These are phyloP conservation scores for Staurois parvus DNA, from an alignment of 2,797 vertebrate genomes.

Conservation along the genomic window DNA sequence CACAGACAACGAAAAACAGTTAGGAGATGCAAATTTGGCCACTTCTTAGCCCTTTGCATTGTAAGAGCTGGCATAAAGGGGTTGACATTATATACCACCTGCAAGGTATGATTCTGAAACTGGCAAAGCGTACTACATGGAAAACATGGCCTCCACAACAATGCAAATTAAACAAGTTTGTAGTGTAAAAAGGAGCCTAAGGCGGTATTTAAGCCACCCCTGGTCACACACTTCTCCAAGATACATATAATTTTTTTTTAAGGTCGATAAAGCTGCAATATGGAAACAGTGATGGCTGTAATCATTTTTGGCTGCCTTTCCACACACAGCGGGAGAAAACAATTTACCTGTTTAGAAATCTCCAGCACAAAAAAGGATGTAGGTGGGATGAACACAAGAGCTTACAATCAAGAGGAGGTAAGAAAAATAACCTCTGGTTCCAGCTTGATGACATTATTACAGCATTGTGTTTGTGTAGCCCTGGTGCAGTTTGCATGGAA, in stretches of 20 bases:
- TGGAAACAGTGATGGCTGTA: slow-evolving; percentile 3
- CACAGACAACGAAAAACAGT: neutral
- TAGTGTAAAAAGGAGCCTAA: neutral
- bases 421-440: neutral
- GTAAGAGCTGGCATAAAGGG: slow-evolving; percentile 29
- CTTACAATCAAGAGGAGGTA: slow-evolving; percentile 2
- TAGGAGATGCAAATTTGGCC: slow-evolving; percentile 45
- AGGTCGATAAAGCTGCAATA: neutral
- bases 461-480: neutral
- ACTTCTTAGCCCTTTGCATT: slow-evolving; percentile 27
- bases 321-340: neutral
- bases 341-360: neutral
- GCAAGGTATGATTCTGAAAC: slow-evolving; percentile 17
- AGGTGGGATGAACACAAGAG: neutral
- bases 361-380: neutral
- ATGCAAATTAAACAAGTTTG: slow-evolving; percentile 25
- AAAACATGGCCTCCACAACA: slow-evolving; percentile 20
- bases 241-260: slow-evolving; percentile 16
- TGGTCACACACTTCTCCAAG: slow-evolving; percentile 1
- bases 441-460: neutral
- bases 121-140: slow-evolving; percentile 9
- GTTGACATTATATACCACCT: slow-evolving; percentile 34
- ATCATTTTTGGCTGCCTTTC: slow-evolving; percentile 1
- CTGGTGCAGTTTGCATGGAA: too few relatives aligned
- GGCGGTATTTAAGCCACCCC: slow-evolving; percentile 18